These are phyloP conservation scores for Thaumetopoea pityocampa DNA, from an alignment of 1,140 invertebrate species.

Conservation along the genomic window DNA sequence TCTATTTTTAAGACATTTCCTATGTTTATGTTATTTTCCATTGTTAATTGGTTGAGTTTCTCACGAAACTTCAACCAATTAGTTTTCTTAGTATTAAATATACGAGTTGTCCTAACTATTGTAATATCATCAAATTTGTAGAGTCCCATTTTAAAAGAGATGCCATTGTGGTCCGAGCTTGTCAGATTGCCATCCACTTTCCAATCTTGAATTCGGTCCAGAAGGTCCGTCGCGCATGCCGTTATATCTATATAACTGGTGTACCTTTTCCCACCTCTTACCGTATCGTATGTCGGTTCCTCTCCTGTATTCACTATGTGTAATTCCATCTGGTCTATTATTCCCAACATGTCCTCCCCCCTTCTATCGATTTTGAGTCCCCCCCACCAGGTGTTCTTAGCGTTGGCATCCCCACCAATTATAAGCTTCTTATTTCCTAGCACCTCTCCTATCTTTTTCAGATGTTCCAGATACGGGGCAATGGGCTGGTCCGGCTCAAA, in stretches of 20 bases:
- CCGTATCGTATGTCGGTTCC: conserved; percentile 23
- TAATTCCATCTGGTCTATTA: conserved; percentile 12
- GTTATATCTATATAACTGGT: conserved; percentile 28
- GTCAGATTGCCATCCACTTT: background rate
- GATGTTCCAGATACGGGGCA: conserved; percentile 9
- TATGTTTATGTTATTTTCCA: background rate
- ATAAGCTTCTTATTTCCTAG: background rate
- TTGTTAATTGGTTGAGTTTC: conserved; percentile 13
- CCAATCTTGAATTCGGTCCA: conserved; percentile 8
- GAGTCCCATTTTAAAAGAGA: conserved; percentile 5
- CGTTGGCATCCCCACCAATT: conserved; percentile 24
- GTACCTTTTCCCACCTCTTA: conserved; percentile 10
- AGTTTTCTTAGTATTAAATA: conserved; percentile 19
- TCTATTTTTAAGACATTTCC: conserved; percentile 1
- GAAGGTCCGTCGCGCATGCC: conserved; percentile 13
- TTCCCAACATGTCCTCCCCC: conserved; percentile 11
- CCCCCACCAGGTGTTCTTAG: conserved; percentile 25
- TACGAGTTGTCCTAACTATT: conserved; percentile 14
- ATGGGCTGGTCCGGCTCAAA: conserved; percentile 11
- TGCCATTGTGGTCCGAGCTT: conserved; percentile 21
- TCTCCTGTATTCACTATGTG: conserved; percentile 22
- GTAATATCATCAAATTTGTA: background rate
- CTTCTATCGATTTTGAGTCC: conserved; percentile 10
- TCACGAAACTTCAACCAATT: conserved; percentile 17
- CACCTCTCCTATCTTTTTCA: background rate